Evolutionary conservation across 2,113 vertebrate genomes (phyloP), one percentile per base, ranked within the genome.

Genomic region (Coturnix japonica): DNA sequence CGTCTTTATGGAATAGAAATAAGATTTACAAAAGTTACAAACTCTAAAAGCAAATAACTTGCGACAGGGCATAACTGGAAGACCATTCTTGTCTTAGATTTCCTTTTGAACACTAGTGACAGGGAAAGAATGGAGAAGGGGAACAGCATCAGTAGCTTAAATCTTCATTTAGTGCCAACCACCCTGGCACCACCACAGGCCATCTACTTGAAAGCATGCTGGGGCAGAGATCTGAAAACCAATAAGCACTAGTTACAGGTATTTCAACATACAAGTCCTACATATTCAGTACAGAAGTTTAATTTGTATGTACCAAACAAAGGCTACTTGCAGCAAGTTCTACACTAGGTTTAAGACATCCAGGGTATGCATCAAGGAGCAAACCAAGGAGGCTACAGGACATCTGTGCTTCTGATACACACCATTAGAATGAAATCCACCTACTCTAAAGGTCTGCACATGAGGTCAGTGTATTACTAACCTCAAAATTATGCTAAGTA

Each of bases 1-100:
- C 99, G 98, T 98, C 99, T 99, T 92, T 30, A 49, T 39, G 67
- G 71, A 89, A 94, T 30, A 94, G 28, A 96, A 65, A 9, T 53
- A 90, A 91, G 46, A 90, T 54, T 82, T 57, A 0, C 0, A 78
- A 67, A 93, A 61, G 53, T 92, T 92, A 94, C 5, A 51, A 71
- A 71, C 9, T 78, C 21, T 43, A 89, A 49, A 91, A 90, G 67
- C 19, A 78, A 89, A 66, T 54, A 28, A 77, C 80, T 89, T 95
- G 51, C 73, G 80, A 72, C 23, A 73, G 85, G 28, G 56, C 22
- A 46, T 59, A 21, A 87, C 11, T 72, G 51, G 33, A 91, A 43
- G 53, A n/a, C 54, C 37, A 64, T 51, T 60, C 22, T 33, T 59
- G 19, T 12, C 17, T 65, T 81, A 57, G 37, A 70, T 81, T 91